These are phyloP conservation scores for Caiman crocodilus DNA, from an alignment of 2,797 vertebrate genomes.

Conservation along the genomic window DNA sequence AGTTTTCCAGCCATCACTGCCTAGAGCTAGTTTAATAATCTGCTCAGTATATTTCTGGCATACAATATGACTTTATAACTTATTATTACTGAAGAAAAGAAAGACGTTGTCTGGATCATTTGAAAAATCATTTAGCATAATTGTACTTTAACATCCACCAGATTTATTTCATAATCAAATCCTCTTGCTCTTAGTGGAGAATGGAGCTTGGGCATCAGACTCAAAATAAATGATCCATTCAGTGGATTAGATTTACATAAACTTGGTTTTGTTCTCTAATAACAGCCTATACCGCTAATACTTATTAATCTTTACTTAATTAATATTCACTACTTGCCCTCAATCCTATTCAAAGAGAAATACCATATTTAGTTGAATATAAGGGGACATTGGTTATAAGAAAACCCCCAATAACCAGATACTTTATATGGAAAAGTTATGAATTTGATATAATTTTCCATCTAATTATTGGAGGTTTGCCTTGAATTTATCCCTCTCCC, in stretches of 20 bases:
- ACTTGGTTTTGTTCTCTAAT: neutral
- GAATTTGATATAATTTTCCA: too few species aligned
- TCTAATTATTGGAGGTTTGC: too few species aligned
- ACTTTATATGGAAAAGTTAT: too few species aligned
- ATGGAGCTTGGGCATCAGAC: neutral
- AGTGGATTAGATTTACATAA: neutral
- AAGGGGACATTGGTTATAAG: too few species aligned
- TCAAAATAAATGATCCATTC: neutral
- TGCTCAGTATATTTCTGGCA: conserved; percentile 62
- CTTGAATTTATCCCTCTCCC: too few species aligned
- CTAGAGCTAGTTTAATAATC: conserved; percentile 74
- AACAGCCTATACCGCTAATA: neutral
- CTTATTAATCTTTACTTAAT: neutral
- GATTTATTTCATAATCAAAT: conserved; percentile 11
- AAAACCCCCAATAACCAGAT: too few species aligned
- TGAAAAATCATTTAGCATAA: conserved; percentile 50
- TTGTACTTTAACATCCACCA: conserved; percentile 41
- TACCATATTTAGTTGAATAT: too few species aligned
- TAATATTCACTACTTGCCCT: neutral
- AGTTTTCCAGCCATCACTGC: conserved; percentile 68
- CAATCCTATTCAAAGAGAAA: neutral
- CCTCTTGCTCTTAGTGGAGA: neutral
- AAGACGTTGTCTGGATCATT: conserved; percentile 3
- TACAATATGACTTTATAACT: conserved; percentile 53
- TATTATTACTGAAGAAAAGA: conserved; percentile 13